Percentiles rank a stretch among this genome's conserved stretches.
Evolutionary conservation across 2,888 invertebrate genomes (phyloP).

Genomic region (Sympetrum striolatum): DNA sequence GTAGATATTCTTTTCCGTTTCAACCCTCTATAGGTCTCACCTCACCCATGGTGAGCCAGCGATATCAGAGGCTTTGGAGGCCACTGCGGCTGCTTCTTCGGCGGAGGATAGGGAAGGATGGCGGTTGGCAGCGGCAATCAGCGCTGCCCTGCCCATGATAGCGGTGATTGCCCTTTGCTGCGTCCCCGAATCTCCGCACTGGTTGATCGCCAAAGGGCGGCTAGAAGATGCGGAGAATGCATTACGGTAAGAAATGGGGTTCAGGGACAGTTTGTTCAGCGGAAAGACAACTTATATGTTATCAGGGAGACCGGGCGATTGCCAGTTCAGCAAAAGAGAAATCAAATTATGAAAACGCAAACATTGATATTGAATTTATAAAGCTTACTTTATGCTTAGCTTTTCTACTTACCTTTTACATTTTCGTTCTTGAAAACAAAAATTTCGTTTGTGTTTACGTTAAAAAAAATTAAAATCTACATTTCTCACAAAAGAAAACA

Average conservation of each 20-base stretch:
- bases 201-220: constrained; percentile 73
- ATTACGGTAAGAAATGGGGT: constrained; percentile 66
- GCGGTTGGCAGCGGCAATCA: constrained; percentile 66
- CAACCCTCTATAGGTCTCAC: not conserved
- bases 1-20: not conserved
- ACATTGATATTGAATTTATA: too few species aligned
- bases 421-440: too few species aligned
- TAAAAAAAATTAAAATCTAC: too few species aligned
- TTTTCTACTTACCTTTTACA: too few species aligned
- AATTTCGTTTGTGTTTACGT: too few species aligned
- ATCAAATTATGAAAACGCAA: too few species aligned
- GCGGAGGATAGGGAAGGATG: constrained; percentile 50
- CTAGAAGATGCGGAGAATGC: constrained; percentile 71
- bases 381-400: too few species aligned
- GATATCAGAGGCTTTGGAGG: not conserved
- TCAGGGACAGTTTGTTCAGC: too few species aligned
- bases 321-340: too few species aligned
- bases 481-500: too few species aligned
- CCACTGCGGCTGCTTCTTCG: not conserved
- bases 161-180: constrained; percentile 69
- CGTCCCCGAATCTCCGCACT: constrained; percentile 83
- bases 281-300: too few species aligned
- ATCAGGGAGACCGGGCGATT: too few species aligned
- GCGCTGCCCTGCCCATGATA: constrained; percentile 61
- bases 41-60: not conserved